Base-by-base conservation (phyloP, 2,888 invertebrate species). In the Eubasilissa splendida region DNA sequence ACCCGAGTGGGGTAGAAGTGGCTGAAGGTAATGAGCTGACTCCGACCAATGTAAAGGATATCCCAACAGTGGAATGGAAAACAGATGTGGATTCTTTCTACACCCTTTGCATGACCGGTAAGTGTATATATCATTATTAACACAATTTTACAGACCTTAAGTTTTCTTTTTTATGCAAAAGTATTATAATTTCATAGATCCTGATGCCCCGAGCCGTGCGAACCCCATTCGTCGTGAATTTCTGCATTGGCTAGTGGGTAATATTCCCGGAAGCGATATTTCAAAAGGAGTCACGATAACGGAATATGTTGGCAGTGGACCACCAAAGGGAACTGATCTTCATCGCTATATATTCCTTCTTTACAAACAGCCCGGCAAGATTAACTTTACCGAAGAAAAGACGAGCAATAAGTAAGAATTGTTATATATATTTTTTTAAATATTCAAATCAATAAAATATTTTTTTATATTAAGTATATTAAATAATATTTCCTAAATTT, bases 61-160 rank as follows among this genome's bases (percentile, higher is more conserved):
- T 89, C 50, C 97, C 97, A 0, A 88, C 87, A 0, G 90, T 97
- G 2, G 87, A 89, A 0, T 97, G 95, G 94, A 90, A 92, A 0
- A 92, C 92, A 0, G 91, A 91, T 1, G 83, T 88, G 0, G 87
- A 87, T 74, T 85, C 90, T 52, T 92, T 92, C 79, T 97, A 97
- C 87, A 95, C 96, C 0, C 88, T 97, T 3, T 94, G 94, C 85
- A 94, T 96, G 95, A 96, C 95, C 75, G 96, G 96, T 94, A 78
- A 85, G 33, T 42, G 8, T 4, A 58, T 7, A 7, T 5, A 42
- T 5, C 7, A 2, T 42, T 42, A 42, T 42, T 42, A 42, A 42
- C 42, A 42, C 42, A 42, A 42, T 42, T 42, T 42, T 42, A 42
- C 42, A 7, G 42, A 42, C 7, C 4, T 42, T 42, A 7, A 42